A percentile compares a stretch with the other conserved stretches of the same genome.
Evolutionary conservation across 1,140 invertebrate genomes (phyloP).

Genomic region (Drosophila carrolli): DNA sequence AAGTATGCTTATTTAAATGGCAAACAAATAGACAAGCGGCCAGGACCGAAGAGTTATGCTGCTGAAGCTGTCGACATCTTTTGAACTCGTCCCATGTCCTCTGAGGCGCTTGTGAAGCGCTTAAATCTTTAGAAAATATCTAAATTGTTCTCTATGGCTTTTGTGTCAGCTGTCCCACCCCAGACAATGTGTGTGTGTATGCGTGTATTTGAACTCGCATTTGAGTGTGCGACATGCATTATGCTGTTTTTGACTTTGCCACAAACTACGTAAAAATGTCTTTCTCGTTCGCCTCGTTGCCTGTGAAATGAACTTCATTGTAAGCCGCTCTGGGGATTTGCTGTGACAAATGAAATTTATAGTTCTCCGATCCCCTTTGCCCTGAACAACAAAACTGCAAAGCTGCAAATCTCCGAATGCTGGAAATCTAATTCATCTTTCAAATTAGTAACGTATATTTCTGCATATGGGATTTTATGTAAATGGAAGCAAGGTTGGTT

Average conservation of each 20-base stretch:
- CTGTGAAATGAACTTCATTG: constrained; percentile 71
- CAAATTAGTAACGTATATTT: constrained; percentile 75
- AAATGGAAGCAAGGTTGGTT: constrained; percentile 8
- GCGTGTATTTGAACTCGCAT: constrained; percentile 1
- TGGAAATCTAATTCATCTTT: constrained; percentile 78
- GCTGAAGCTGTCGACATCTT: constrained; percentile 69
- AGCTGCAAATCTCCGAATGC: constrained; percentile 66
- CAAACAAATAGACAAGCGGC: constrained; percentile 65
- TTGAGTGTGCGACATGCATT: constrained; percentile 67
- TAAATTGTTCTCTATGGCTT: constrained; percentile 81
- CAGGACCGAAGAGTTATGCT: constrained; percentile 38
- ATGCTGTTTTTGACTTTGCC: constrained; percentile 82
- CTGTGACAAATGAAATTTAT: constrained; percentile 83
- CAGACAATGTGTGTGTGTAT: constrained; percentile 41
- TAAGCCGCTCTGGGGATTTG: constrained; percentile 72
- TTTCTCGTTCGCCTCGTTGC: constrained; percentile 38
- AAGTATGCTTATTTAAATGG: constrained; percentile 80
- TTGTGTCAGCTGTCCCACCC: constrained; percentile 71
- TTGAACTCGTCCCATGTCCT: constrained; percentile 31
- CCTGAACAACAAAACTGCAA: constrained; percentile 50
- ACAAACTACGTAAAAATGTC: constrained; percentile 77
- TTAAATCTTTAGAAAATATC: constrained; percentile 81
- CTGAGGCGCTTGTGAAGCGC: constrained; percentile 62
- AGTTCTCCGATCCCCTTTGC: constrained; percentile 57
- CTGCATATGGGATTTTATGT: constrained; percentile 26